A percentile compares a stretch with the other conserved stretches of the same genome.
Conservation (phyloP, 2,113 vertebrate genomes). For the Stictonetta naevosa region DNA sequence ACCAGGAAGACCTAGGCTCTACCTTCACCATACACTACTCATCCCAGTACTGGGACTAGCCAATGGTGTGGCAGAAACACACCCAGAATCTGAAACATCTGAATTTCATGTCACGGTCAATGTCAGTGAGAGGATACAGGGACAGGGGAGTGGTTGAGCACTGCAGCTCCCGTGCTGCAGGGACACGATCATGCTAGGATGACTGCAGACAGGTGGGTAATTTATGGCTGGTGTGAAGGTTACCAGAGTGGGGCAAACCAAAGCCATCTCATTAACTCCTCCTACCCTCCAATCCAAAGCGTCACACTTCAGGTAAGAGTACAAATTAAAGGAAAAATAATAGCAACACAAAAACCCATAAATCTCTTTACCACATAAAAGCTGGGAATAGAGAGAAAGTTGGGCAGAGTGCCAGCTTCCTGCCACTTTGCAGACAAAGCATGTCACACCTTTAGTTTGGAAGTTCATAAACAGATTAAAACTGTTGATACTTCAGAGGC, state of each 20-base stretch:
- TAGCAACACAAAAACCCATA: conserved; percentile 38
- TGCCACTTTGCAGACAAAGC: conserved; percentile 81
- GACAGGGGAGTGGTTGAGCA: neutral
- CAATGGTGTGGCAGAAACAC: neutral
- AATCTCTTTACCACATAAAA: conserved; percentile 87
- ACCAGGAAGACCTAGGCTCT: neutral
- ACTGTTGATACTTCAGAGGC: conserved; percentile 82
- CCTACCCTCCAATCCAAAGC: neutral
- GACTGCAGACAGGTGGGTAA: neutral
- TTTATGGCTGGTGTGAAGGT: conserved; percentile 71
- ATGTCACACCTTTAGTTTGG: conserved; percentile 80
- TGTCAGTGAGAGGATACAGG: neutral
- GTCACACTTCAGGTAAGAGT: conserved; percentile 35
- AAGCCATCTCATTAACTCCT: conserved; percentile 14
- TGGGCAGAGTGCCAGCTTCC: conserved; percentile 77
- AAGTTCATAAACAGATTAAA: conserved; percentile 80
- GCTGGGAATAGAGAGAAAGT: conserved; percentile 79
- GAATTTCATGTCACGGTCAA: neutral
- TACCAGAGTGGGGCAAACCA: conserved; percentile 69
- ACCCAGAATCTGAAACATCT: neutral
- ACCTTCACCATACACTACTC: neutral
- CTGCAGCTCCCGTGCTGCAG: neutral
- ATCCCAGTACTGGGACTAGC: neutral
- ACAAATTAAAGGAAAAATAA: conserved; percentile 25
- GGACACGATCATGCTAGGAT: neutral